Conservation (phyloP, 2,797 vertebrate genomes). For the Sorex maritimensis region DNA sequence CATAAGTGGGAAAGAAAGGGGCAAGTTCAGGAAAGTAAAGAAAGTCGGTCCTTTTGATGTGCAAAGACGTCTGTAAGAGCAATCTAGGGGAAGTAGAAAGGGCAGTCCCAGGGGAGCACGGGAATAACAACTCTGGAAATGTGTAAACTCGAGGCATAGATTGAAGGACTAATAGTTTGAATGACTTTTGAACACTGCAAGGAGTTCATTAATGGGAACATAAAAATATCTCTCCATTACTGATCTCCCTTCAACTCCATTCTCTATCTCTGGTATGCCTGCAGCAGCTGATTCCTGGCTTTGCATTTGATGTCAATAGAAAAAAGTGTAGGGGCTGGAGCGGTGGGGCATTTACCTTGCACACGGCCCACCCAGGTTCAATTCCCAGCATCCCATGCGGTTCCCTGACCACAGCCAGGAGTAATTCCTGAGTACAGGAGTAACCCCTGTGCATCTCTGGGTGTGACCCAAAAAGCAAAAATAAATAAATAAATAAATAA, state of each 20-base stretch:
- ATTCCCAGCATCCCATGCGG: too few species aligned
- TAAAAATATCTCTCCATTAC: conserved; percentile 1
- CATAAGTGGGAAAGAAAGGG: background rate
- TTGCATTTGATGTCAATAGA: background rate
- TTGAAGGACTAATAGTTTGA: too few species aligned
- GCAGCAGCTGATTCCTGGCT: background rate
- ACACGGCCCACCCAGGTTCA: too few species aligned
- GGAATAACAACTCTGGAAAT: background rate
- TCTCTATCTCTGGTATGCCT: background rate
- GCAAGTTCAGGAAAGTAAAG: background rate
- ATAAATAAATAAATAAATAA: background rate
- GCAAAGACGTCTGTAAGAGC: background rate
- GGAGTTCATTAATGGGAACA: background rate
- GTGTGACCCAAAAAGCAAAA: too few species aligned
- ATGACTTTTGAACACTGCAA: background rate
- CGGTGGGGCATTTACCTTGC: too few species aligned
- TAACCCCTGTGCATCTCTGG: too few species aligned
- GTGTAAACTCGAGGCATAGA: background rate
- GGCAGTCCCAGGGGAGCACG: too few species aligned
- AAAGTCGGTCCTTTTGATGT: background rate
- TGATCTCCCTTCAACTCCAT: background rate
- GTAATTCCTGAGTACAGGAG: too few species aligned
- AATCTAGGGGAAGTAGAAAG: background rate
- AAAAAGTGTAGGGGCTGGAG: background rate
- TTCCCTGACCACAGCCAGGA: too few species aligned